Evolutionary conservation across 2,888 invertebrate genomes (phyloP).

Genomic region (Callimorpha dominula): DNA sequence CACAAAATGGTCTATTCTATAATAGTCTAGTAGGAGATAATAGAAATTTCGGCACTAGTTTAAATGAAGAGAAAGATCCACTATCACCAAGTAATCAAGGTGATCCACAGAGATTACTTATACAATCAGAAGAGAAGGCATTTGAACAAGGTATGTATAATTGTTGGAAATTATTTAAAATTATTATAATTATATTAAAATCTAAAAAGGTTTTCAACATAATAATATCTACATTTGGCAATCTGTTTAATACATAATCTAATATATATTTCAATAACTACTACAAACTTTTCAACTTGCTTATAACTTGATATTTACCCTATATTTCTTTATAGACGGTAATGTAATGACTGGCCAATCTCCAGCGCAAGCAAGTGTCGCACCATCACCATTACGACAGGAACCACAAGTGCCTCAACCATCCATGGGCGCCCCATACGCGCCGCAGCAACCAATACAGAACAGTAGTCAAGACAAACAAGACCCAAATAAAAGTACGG

Average conservation of each 20-base stretch:
- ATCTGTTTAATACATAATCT: neutral
- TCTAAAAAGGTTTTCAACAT: neutral
- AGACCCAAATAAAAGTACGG: conserved; percentile 69
- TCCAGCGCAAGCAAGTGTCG: conserved; percentile 88
- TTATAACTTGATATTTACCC: neutral
- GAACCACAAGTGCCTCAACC: conserved; percentile 85
- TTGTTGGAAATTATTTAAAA: neutral
- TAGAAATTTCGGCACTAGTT: conserved; percentile 75
- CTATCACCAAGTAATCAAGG: conserved; percentile 77
- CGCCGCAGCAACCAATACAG: conserved; percentile 59
- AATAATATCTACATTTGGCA: neutral
- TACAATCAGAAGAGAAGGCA: conserved; percentile 75
- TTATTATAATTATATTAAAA: neutral
- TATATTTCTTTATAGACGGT: conserved; percentile 63
- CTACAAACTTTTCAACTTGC: neutral
- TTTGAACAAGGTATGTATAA: conserved; percentile 75
- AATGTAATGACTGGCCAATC: conserved; percentile 86
- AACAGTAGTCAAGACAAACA: conserved; percentile 68
- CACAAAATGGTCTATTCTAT: conserved; percentile 83
- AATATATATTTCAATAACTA: neutral
- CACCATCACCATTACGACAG: conserved; percentile 84
- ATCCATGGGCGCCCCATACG: conserved; percentile 81
- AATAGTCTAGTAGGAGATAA: conserved; percentile 78
- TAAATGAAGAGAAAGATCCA: conserved; percentile 81
- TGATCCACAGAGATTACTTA: conserved; percentile 71